Evolutionary conservation across 2,113 vertebrate species (phyloP).

Genomic region (Galbula dea): DNA sequence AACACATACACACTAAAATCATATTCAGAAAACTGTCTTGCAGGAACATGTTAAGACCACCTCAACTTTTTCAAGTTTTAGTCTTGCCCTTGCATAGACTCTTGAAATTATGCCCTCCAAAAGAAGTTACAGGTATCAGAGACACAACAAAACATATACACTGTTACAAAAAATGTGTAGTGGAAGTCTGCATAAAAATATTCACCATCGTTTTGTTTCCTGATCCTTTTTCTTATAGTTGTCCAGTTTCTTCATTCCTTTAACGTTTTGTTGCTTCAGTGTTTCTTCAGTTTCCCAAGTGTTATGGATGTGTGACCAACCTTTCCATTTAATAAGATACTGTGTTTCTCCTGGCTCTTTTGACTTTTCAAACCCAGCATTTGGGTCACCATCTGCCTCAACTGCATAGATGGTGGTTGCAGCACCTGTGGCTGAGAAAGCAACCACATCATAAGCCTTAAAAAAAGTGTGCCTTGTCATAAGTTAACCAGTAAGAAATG

Average conservation of each 20-base stretch:
- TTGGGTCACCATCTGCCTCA: conserved; percentile 96
- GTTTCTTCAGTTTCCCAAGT: conserved; percentile 99
- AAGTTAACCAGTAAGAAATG: background rate
- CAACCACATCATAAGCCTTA: background rate
- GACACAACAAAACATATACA: background rate
- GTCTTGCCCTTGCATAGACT: background rate
- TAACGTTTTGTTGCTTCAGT: conserved; percentile 94
- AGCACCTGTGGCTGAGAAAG: conserved; percentile 85
- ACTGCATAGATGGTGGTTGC: conserved; percentile 94
- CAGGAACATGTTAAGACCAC: background rate
- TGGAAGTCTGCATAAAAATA: background rate
- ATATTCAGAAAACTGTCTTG: background rate
- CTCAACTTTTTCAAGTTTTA: background rate
- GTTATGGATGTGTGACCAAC: conserved; percentile 98
- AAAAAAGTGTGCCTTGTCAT: background rate
- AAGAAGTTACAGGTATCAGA: background rate
- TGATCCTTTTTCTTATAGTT: conserved; percentile 98
- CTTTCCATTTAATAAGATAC: conserved; percentile 99
- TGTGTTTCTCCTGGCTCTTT: conserved; percentile 88
- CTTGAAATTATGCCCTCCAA: background rate
- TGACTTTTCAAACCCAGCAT: conserved; percentile 82
- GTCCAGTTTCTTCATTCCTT: conserved; percentile 98
- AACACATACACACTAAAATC: background rate
- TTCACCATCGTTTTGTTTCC: conserved; percentile 91
- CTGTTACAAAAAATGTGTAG: background rate